Base-by-base conservation (phyloP, 1,140 invertebrate genomes). In the Sesamia nonagrioides region DNA sequence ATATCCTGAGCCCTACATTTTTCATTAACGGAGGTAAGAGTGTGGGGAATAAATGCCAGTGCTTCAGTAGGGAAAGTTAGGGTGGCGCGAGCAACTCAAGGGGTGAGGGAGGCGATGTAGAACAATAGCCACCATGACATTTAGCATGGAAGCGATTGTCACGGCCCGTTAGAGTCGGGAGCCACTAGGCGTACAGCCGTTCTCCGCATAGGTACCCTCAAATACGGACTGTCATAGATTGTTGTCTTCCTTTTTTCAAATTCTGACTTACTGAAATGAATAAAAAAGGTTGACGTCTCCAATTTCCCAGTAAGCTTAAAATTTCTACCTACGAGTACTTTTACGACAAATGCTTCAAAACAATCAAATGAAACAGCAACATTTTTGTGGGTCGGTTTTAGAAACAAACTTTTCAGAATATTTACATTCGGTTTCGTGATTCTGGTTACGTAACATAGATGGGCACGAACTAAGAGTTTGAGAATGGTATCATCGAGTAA, bases 101-200 rank as follows among this genome's bases (percentile, higher is more conserved):
- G 82, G 81, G 77, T 76, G 85, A 72, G 82, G 68, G 60, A 85
- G 82, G 56, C 78, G 72, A 66, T 79, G 79, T 83, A 90, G 90
- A 94, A 94, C 93, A 94, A 94, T 94, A 83, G 92, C 89, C 86
- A 93, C 92, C 92, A 91, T 94, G 93, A 94, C 92, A 94, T 94
- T 93, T 94, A 94, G 88, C 89, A 92, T 93, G 91, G 91, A 93
- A 92, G 86, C 91, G 89, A 91, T 94, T 92, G 91, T 93, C 92
- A 92, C 91, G 92, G 89, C 82, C 89, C 89, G 92, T 90, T 91
- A 86, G 88, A 92, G 86, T 79, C 85, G 85, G 85, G 85, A 91
- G 83, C 89, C 88, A 88, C 84, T 86, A 83, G 86, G 85, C 90
- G 88, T 87, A 92, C 88, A 84, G 81, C 89, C 90, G 88, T 86